phyloP scores from a whole-genome alignment of 2,797 vertebrate species.

The Syndactyla subalaris region DNA sequence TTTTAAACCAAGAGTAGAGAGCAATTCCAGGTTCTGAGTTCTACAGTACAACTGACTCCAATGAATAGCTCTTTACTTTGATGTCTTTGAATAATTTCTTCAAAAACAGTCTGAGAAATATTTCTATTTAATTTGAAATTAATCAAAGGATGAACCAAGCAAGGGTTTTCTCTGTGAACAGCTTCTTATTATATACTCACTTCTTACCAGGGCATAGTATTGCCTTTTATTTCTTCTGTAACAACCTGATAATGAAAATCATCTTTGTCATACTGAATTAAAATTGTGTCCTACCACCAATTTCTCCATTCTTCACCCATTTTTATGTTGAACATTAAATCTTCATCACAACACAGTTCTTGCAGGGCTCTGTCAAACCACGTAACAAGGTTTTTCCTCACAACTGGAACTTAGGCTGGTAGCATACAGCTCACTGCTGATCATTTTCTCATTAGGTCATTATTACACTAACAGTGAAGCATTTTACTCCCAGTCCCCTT shows the following conservation, averaged over 20 bases:
- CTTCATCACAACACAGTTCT: neutral
- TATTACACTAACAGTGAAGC: neutral
- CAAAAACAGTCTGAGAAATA: neutral
- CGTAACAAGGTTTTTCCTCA: neutral
- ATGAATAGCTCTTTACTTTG: neutral
- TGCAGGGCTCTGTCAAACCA: neutral
- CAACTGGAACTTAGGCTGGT: neutral
- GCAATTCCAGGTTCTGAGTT: neutral
- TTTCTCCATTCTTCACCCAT: neutral
- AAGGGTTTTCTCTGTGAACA: neutral
- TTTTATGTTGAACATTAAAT: neutral
- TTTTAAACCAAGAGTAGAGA: neutral
- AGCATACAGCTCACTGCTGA: neutral
- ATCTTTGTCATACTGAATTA: neutral
- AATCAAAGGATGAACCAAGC: slow-evolving; percentile 7
- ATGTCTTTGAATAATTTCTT: neutral
- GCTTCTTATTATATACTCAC: neutral
- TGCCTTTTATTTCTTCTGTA: neutral
- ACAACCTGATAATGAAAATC: neutral
- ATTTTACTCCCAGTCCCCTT: neutral
- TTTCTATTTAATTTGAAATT: neutral
- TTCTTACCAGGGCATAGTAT: neutral
- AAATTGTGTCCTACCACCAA: neutral
- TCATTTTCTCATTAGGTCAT: neutral
- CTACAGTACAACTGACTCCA: neutral